Percentiles rank a stretch among this genome's conserved stretches.
phyloP scores from a whole-genome alignment of 1,140 invertebrate species.

The Nephotettix cincticeps region DNA sequence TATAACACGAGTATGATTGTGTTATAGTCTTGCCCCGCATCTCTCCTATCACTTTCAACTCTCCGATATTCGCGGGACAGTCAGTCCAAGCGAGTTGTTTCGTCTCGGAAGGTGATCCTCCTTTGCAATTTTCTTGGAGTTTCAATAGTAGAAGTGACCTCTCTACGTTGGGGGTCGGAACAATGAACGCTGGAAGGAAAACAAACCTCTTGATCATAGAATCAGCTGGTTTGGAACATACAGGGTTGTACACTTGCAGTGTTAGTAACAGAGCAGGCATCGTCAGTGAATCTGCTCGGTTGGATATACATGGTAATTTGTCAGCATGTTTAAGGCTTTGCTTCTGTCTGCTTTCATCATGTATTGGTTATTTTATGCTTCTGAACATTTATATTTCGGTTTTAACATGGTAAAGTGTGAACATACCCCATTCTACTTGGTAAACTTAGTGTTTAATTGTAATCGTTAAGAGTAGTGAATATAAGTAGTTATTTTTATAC shows the following conservation, averaged over 20 bases:
- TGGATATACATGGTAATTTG: conserved; percentile 63
- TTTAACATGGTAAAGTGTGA: neutral
- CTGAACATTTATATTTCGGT: neutral
- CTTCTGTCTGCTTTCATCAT: conserved; percentile 51
- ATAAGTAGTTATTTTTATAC: too few relatives aligned
- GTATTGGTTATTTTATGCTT: neutral
- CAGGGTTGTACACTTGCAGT: conserved; percentile 66
- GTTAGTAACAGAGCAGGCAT: conserved; percentile 73
- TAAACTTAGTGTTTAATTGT: too few relatives aligned
- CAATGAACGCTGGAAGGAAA: conserved; percentile 42
- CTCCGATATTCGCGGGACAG: conserved; percentile 50
- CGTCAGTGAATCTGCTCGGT: conserved; percentile 62
- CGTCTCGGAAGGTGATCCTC: conserved; percentile 47
- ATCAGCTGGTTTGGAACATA: conserved; percentile 60
- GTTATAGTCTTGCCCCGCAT: conserved; percentile 60
- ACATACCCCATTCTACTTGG: conserved; percentile 14
- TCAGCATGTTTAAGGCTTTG: neutral
- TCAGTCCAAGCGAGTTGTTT: conserved; percentile 45
- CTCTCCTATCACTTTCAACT: conserved; percentile 58
- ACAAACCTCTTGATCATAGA: conserved; percentile 62
- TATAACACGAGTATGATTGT: conserved; percentile 8
- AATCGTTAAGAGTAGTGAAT: too few relatives aligned
- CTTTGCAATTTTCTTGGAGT: conserved; percentile 42
- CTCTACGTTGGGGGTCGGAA: conserved; percentile 26
- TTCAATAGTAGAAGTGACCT: conserved; percentile 39